Evolutionary conservation across 2,113 vertebrate species (phyloP).

Genomic region (Plotosus lineatus): DNA sequence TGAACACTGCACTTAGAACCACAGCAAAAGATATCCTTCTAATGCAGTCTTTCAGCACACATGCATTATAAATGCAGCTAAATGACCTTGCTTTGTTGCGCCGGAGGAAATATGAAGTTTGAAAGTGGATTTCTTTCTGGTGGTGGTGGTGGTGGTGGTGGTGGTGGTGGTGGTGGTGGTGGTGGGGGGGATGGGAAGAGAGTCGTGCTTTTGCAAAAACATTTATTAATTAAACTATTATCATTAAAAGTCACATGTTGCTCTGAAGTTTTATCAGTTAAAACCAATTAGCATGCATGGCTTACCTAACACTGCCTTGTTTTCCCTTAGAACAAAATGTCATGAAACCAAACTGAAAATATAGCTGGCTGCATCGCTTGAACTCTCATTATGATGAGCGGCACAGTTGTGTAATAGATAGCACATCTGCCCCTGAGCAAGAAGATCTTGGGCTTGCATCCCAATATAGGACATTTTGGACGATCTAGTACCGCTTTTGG

Average conservation of each 20-base stretch:
- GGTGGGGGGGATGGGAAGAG: conserved; percentile 32
- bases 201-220: conserved; percentile 43
- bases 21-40: conserved; percentile 58
- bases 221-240: conserved; percentile 56
- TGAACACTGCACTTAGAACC: conserved; percentile 55
- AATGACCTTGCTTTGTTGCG: conserved; percentile 52
- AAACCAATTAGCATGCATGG: neutral
- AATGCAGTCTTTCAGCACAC: conserved; percentile 68
- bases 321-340: neutral
- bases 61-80: conserved; percentile 70
- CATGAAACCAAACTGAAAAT: neutral
- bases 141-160: conserved; percentile 24
- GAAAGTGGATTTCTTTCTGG: conserved; percentile 8
- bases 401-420: too few species aligned
- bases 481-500: too few species aligned
- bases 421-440: too few species aligned
- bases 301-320: neutral
- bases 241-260: conserved; percentile 38
- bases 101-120: conserved; percentile 19
- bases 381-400: too few species aligned
- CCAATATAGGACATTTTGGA: too few species aligned
- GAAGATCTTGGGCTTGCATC: too few species aligned
- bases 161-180: conserved; percentile 29
- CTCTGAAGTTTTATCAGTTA: conserved; percentile 29
- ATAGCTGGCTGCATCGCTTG: neutral